These are phyloP conservation scores for Anoplophora glabripennis DNA, from an alignment of 1,140 invertebrate species.

Conservation along the genomic window DNA sequence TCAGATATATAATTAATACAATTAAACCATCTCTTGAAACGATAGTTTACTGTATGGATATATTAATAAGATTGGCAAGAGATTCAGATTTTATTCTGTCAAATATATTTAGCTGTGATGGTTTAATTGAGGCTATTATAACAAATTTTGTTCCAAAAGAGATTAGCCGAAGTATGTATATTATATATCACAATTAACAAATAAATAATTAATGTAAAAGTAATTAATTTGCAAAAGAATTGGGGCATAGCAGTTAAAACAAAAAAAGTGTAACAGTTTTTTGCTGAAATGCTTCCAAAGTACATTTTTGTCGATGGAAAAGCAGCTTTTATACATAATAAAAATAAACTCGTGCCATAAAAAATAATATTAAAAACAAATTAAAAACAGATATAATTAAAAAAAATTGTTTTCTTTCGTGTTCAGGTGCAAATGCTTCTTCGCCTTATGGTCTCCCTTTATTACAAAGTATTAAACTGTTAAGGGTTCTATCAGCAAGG, in stretches of 20 bases:
- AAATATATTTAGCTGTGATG: conserved; percentile 56
- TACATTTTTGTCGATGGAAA: too few relatives aligned
- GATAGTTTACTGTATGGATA: conserved; percentile 66
- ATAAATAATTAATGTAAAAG: too few relatives aligned
- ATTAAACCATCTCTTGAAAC: conserved; percentile 63
- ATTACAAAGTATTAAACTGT: conserved; percentile 53
- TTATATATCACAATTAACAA: not conserved
- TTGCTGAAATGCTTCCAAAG: too few relatives aligned
- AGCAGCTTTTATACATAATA: too few relatives aligned
- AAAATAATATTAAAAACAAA: too few relatives aligned
- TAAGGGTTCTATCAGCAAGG: conserved; percentile 53
- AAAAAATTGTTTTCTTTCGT: not conserved
- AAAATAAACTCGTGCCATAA: too few relatives aligned
- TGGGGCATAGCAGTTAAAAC: too few relatives aligned
- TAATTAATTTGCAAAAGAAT: too few relatives aligned
- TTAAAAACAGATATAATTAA: too few relatives aligned
- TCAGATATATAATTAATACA: conserved; percentile 66
- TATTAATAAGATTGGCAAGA: conserved; percentile 65
- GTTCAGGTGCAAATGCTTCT: not conserved
- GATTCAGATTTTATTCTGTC: conserved; percentile 61
- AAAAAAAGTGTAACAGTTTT: too few relatives aligned
- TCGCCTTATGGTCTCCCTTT: conserved; percentile 49
- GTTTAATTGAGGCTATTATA: conserved; percentile 58
- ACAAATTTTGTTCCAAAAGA: conserved; percentile 58
- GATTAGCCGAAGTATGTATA: conserved; percentile 12